Conservation (phyloP, 2,888 invertebrate species). For the Polia nebulosa region DNA sequence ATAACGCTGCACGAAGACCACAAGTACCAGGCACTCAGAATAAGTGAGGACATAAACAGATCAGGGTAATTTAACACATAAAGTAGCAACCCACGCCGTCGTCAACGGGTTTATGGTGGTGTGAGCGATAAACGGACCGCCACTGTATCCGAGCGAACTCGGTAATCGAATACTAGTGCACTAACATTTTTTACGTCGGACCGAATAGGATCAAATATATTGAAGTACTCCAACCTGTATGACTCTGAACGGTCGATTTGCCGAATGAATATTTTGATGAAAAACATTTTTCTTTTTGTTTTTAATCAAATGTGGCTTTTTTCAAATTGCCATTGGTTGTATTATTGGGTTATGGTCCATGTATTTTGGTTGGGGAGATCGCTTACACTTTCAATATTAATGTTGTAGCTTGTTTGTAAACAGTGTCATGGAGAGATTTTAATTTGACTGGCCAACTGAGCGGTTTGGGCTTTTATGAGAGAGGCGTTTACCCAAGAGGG, state of each 20-base stretch:
- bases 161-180: slow-evolving; percentile 65
- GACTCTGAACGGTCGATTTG: slow-evolving; percentile 32
- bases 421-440: neutral
- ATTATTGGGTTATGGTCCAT: slow-evolving; percentile 7
- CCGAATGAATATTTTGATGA: slow-evolving; percentile 55
- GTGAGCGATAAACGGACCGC: slow-evolving; percentile 57
- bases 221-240: slow-evolving; percentile 38
- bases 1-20: slow-evolving; percentile 10
- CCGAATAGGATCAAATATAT: slow-evolving; percentile 56
- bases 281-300: slow-evolving; percentile 9
- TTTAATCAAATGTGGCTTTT: slow-evolving; percentile 29
- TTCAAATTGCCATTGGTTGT: slow-evolving; percentile 24
- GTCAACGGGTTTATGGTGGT: slow-evolving; percentile 59
- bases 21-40: slow-evolving; percentile 45
- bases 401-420: neutral
- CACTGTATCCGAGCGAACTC: slow-evolving; percentile 47
- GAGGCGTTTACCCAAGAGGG: too few species aligned
- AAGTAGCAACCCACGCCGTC: slow-evolving; percentile 36
- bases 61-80: slow-evolving; percentile 57
- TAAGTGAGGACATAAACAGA: slow-evolving; percentile 55
- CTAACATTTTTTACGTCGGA: slow-evolving; percentile 60
- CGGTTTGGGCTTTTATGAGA: neutral
- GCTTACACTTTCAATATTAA: slow-evolving; percentile 1
- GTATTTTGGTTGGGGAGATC: neutral
- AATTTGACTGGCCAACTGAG: neutral